Evolutionary conservation across 2,113 vertebrate species (phyloP).

Genomic region (Ptilorrhoa leucosticta): DNA sequence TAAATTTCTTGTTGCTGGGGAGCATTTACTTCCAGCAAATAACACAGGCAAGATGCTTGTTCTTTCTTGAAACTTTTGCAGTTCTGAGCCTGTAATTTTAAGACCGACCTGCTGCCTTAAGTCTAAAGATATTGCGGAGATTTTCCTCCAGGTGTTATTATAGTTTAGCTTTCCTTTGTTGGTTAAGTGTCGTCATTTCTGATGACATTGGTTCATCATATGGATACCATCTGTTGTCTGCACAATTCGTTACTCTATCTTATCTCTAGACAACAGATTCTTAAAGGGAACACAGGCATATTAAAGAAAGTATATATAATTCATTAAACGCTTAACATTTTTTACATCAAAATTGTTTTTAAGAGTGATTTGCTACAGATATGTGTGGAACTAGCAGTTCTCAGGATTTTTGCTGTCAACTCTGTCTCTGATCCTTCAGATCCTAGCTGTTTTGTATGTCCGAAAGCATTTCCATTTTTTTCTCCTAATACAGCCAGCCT

Average conservation of each 20-base stretch:
- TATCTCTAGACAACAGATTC: not conserved
- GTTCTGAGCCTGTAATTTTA: not conserved
- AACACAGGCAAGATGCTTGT: not conserved
- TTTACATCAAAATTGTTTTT: not conserved
- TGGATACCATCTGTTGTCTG: not conserved
- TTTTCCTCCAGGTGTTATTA: not conserved
- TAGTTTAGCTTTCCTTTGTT: not conserved
- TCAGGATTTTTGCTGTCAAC: not conserved
- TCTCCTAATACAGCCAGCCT: rapidly evolving
- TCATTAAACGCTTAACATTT: not conserved
- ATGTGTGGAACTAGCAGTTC: not conserved
- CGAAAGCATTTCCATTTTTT: not conserved
- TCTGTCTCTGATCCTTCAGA: not conserved
- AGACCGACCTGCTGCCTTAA: not conserved
- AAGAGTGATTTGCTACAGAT: not conserved
- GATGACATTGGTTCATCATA: not conserved
- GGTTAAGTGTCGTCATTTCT: not conserved
- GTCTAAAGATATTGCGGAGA: not conserved
- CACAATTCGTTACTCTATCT: not conserved
- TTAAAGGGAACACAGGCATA: not conserved
- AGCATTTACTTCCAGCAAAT: not conserved
- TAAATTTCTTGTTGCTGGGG: not conserved
- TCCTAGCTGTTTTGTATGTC: not conserved
- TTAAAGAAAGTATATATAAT: not conserved
- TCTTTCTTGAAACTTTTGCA: not conserved